These are phyloP conservation scores for Propithecus perrieri DNA, from an alignment of 2,797 vertebrate genomes.

Conservation along the genomic window DNA sequence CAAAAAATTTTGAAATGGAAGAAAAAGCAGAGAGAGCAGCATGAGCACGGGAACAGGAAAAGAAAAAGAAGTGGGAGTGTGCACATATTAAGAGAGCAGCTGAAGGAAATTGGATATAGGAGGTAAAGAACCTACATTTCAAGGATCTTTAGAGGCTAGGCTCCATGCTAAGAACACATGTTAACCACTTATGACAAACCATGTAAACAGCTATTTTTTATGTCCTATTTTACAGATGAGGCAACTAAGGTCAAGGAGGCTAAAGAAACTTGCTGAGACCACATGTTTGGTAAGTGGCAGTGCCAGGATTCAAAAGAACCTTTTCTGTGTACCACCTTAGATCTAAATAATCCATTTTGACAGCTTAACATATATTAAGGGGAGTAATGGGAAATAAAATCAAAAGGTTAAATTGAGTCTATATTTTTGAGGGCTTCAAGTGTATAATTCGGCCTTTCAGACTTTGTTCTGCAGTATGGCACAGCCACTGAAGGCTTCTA, in stretches of 20 bases:
- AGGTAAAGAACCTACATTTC: background rate
- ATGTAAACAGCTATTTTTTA: background rate
- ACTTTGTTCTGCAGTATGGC: background rate
- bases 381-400: conserved; percentile 26
- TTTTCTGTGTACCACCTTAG: background rate
- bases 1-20: conserved; percentile 23
- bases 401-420: background rate
- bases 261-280: background rate
- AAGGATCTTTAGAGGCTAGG: background rate
- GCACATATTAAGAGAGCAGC: background rate
- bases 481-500: background rate
- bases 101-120: background rate
- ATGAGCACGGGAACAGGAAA: background rate
- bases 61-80: background rate
- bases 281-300: background rate
- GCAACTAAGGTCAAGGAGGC: background rate
- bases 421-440: background rate
- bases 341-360: background rate
- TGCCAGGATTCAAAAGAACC: background rate
- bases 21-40: background rate
- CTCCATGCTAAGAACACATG: background rate
- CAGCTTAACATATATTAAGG: background rate
- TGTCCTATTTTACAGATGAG: background rate
- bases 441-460: background rate
- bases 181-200: background rate